phyloP scores from a whole-genome alignment of 2,888 invertebrate genomes.

The Heliconius ismenius region DNA sequence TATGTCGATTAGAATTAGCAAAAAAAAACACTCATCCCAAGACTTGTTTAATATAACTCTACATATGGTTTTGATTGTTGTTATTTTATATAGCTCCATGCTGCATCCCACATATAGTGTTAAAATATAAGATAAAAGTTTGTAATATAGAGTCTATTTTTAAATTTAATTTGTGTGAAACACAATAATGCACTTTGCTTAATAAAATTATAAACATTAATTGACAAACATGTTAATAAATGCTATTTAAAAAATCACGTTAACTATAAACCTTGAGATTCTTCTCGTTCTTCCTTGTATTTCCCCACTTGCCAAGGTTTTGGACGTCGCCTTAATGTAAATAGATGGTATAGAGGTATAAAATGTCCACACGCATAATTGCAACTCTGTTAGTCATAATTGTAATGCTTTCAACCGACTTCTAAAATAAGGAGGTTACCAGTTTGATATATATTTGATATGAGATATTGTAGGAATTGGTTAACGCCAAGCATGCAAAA shows the following conservation, averaged over 20 bases:
- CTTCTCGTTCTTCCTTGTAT: slow-evolving; percentile 27
- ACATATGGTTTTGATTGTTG: too few species aligned
- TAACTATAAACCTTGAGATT: slow-evolving; percentile 15
- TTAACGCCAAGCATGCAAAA: too few species aligned
- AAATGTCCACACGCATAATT: slow-evolving; percentile 5
- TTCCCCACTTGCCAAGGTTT: slow-evolving; percentile 24
- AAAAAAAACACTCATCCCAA: too few species aligned
- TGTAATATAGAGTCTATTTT: not conserved
- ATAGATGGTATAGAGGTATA: not conserved
- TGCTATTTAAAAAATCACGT: slow-evolving; percentile 5
- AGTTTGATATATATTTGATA: not conserved
- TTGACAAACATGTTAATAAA: slow-evolving; percentile 7
- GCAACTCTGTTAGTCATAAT: not conserved
- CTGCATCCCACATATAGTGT: too few species aligned
- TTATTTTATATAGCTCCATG: too few species aligned
- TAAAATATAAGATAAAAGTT: too few species aligned
- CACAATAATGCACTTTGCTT: not conserved
- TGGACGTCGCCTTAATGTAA: slow-evolving; percentile 11
- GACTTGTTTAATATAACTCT: too few species aligned
- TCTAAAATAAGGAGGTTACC: not conserved
- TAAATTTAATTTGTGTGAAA: not conserved
- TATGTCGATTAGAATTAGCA: too few species aligned
- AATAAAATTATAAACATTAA: not conserved
- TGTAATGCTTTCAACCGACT: not conserved
- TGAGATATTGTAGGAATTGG: too few species aligned